These are phyloP conservation scores for Paguma larvata DNA, from an alignment of 2,797 vertebrate species.

Conservation along the genomic window DNA sequence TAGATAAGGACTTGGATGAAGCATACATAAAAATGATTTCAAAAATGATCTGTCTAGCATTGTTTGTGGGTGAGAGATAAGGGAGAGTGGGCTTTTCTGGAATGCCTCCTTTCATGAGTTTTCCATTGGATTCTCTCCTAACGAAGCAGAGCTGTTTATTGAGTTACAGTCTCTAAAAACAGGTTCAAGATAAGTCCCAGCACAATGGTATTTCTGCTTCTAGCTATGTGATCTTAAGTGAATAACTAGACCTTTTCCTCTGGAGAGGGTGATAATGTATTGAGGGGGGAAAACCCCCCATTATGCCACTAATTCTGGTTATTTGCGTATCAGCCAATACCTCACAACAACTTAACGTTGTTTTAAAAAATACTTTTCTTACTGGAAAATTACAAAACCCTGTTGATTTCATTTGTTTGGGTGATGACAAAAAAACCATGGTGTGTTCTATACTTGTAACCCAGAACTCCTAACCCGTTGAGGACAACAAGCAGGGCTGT, in stretches of 20 bases:
- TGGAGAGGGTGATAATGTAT: neutral
- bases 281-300: neutral
- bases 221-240: constrained; percentile 31
- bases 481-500: constrained; percentile 22
- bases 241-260: constrained; percentile 53
- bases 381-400: constrained; percentile 8
- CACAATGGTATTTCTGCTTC: constrained; percentile 1
- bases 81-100: neutral
- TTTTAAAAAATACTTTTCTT: constrained; percentile 55
- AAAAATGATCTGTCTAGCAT: constrained; percentile 12
- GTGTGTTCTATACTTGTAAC: neutral
- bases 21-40: constrained; percentile 2
- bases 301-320: neutral
- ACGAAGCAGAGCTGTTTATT: constrained; percentile 43
- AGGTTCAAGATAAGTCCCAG: constrained; percentile 26
- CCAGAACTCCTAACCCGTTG: constrained; percentile 29
- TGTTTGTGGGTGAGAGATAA: constrained; percentile 39
- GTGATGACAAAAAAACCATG: constrained; percentile 14
- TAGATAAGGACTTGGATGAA: constrained; percentile 9
- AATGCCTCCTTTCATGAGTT: constrained; percentile 35
- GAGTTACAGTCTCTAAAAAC: constrained; percentile 45
- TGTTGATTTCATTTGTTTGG: constrained; percentile 43
- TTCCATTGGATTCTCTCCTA: constrained; percentile 35
- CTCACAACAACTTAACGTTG: constrained; percentile 10
- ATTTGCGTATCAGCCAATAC: constrained; percentile 1